phyloP scores from a whole-genome alignment of 2,113 vertebrate species.

The Dunckerocampus dactyliophorus region DNA sequence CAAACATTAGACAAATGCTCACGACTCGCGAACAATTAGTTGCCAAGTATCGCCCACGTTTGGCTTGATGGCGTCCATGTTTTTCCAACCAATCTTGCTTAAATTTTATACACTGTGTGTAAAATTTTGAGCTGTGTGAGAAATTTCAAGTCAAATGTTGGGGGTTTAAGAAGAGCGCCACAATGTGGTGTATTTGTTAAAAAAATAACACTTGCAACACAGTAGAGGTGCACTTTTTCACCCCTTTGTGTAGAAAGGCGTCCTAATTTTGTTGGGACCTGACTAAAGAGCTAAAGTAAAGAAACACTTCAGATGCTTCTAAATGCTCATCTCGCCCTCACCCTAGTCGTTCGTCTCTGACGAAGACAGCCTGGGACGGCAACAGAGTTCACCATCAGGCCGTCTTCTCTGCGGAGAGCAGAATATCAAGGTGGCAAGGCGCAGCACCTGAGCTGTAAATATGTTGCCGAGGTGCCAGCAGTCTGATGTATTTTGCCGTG shows the following conservation, averaged over 20 bases:
- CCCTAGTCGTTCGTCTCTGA: slow-evolving; percentile 34
- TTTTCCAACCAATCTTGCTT: no score
- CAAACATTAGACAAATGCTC: no score
- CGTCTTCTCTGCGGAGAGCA: slow-evolving; percentile 36
- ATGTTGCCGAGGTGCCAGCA: slow-evolving; percentile 26
- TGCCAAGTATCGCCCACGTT: no score
- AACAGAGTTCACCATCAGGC: slow-evolving; percentile 52
- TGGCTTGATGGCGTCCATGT: no score
- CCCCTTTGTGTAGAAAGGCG: background rate
- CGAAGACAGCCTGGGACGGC: slow-evolving; percentile 39
- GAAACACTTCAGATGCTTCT: slow-evolving; percentile 7
- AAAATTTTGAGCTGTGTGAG: background rate
- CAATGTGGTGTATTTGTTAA: background rate
- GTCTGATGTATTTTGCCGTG: slow-evolving; percentile 33
- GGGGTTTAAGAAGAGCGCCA: no score
- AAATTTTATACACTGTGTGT: no score
- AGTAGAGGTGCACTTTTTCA: background rate
- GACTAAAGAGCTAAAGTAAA: background rate
- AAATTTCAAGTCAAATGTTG: background rate
- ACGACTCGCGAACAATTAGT: no score
- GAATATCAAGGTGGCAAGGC: slow-evolving; percentile 38
- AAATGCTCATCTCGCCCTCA: slow-evolving; percentile 6
- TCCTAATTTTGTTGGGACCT: background rate
- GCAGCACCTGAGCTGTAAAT: slow-evolving; percentile 36
- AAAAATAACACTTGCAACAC: background rate